Percentiles rank a stretch among this genome's conserved stretches.
phyloP scores from a whole-genome alignment of 2,113 vertebrate genomes.

The Nothoprocta pentlandii region DNA sequence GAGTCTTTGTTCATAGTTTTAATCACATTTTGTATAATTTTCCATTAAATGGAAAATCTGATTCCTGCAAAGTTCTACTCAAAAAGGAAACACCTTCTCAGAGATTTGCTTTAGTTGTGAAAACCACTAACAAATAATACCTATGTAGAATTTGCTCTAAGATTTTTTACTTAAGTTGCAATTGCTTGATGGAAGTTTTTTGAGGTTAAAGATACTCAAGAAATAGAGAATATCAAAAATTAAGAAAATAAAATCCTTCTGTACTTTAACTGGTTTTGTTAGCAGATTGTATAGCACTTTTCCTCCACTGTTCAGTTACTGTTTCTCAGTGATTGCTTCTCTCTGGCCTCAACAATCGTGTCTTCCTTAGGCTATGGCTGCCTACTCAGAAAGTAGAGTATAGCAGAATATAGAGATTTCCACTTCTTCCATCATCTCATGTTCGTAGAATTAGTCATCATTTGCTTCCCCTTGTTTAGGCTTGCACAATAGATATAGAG shows the following conservation, averaged over 20 bases:
- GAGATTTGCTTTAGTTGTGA: neutral
- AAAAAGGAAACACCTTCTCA: neutral
- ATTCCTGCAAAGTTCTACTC: neutral
- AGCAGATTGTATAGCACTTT: neutral
- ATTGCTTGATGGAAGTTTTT: neutral
- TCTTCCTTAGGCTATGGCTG: neutral
- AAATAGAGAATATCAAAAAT: neutral
- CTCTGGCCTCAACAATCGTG: neutral
- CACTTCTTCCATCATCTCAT: neutral
- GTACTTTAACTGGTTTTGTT: neutral
- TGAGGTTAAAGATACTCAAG: neutral
- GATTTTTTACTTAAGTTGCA: neutral
- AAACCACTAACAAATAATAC: neutral
- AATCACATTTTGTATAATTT: neutral
- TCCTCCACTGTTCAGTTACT: neutral
- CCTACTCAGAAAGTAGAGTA: neutral
- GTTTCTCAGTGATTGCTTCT: neutral
- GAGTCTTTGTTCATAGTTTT: neutral
- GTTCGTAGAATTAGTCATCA: constrained; percentile 55
- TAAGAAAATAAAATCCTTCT: neutral
- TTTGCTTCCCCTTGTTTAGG: constrained; percentile 53
- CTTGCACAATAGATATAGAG: constrained; percentile 58
- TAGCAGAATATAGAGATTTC: neutral
- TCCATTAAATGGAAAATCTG: neutral
- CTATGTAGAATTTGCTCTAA: neutral